A percentile compares a stretch with the other conserved stretches of the same genome.
phyloP scores from a whole-genome alignment of 2,113 vertebrate species.

The Struthio camelus region DNA sequence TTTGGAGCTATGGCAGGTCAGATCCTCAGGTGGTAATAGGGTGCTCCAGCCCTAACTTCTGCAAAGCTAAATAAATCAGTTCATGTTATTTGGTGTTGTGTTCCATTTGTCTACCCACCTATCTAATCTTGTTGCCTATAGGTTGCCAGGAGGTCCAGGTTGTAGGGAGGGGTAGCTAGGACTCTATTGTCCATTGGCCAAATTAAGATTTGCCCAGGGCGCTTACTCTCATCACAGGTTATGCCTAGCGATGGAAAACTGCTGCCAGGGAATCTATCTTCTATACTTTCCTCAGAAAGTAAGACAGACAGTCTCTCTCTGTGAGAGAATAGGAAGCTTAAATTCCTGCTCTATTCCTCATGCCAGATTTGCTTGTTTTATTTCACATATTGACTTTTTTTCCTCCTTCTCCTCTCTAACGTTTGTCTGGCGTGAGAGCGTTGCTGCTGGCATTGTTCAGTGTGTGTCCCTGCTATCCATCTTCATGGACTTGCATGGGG shows the following conservation, averaged over 20 bases:
- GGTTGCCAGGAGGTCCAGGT: neutral
- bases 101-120: neutral
- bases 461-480: neutral
- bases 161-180: neutral
- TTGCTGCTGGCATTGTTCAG: conserved; percentile 1
- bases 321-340: neutral
- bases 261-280: neutral
- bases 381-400: neutral
- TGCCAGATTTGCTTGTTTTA: neutral
- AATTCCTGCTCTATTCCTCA: neutral
- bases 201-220: neutral
- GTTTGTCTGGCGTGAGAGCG: neutral
- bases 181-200: neutral
- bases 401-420: neutral
- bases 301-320: neutral
- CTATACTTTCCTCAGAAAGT: neutral
- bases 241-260: neutral
- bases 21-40: neutral
- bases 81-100: neutral
- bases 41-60: neutral
- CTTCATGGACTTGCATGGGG: neutral
- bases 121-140: neutral
- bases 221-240: neutral
- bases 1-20: neutral
- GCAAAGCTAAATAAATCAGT: neutral